Evolutionary conservation across 1,140 invertebrate species (phyloP).

Genomic region (Lanistes nyassanus): DNA sequence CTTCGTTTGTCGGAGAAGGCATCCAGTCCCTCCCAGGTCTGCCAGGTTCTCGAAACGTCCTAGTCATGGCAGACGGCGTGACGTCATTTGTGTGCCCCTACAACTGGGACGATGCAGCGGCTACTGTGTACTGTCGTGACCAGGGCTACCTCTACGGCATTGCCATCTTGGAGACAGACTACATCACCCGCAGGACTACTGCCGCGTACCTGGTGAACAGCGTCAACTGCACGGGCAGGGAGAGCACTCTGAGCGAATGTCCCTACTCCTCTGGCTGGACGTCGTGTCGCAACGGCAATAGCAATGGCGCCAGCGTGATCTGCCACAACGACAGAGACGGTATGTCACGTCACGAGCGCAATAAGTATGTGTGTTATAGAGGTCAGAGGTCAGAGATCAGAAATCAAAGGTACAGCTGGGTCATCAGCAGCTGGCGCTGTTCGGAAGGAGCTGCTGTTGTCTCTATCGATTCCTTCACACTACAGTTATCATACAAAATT

Average conservation of each 20-base stretch:
- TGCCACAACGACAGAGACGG: conserved; percentile 16
- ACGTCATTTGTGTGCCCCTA: conserved; percentile 77
- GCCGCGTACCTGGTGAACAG: conserved; percentile 73
- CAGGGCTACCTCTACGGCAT: conserved; percentile 68
- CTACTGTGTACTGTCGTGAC: conserved; percentile 76
- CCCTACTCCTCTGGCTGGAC: conserved; percentile 41
- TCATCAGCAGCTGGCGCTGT: no score
- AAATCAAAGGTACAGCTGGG: no score
- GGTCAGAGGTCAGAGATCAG: no score
- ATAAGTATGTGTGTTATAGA: no score
- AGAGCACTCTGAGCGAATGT: conserved; percentile 76
- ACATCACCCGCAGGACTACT: neutral
- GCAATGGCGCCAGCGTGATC: conserved; percentile 11
- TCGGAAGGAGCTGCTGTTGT: no score
- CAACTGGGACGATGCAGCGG: conserved; percentile 75
- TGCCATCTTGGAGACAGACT: neutral
- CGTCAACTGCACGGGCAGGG: conserved; percentile 76
- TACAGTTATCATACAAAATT: no score
- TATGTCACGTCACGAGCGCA: no score
- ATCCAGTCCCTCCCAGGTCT: no score
- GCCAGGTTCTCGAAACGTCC: neutral
- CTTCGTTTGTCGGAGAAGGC: no score
- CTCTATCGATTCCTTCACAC: no score
- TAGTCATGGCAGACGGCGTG: conserved; percentile 67
- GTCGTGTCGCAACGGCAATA: neutral